Evolutionary conservation across 2,888 invertebrate species (phyloP).

Genomic region (Acrobasis suavella): DNA sequence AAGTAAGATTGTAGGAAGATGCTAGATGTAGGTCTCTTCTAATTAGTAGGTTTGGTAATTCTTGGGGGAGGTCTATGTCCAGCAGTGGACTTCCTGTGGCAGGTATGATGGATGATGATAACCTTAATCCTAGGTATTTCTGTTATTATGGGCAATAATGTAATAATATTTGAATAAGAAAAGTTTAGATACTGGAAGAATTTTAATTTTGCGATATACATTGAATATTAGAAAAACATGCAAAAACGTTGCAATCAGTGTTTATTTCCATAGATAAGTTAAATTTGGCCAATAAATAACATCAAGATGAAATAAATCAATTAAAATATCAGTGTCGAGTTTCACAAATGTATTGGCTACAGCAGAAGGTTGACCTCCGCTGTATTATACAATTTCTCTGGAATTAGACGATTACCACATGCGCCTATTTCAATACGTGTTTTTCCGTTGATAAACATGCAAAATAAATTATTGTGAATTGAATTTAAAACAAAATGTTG

Average conservation of each 20-base stretch:
- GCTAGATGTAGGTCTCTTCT: too few species aligned
- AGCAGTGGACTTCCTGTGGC: too few species aligned
- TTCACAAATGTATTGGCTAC: slow-evolving; percentile 43
- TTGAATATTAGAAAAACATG: too few species aligned
- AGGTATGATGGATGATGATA: too few species aligned
- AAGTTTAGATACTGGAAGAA: too few species aligned
- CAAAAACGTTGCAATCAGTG: background rate
- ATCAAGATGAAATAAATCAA: slow-evolving; percentile 43
- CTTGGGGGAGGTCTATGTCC: too few species aligned
- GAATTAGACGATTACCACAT: slow-evolving; percentile 73
- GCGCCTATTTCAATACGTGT: slow-evolving; percentile 55
- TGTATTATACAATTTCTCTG: slow-evolving; percentile 64
- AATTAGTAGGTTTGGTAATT: too few species aligned
- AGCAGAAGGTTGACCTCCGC: slow-evolving; percentile 56
- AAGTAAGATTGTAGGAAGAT: too few species aligned
- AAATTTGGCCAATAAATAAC: slow-evolving; percentile 26
- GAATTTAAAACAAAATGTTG: slow-evolving; percentile 46
- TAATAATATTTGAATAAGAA: too few species aligned
- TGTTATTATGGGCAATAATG: too few species aligned
- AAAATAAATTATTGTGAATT: slow-evolving; percentile 57
- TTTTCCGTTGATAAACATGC: slow-evolving; percentile 61
- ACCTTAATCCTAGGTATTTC: too few species aligned
- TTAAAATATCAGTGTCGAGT: slow-evolving; percentile 43
- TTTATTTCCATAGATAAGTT: slow-evolving; percentile 15
- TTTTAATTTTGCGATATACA: too few species aligned